Conservation (phyloP, 2,888 invertebrate species). For the Lepidochrysops patricia region DNA sequence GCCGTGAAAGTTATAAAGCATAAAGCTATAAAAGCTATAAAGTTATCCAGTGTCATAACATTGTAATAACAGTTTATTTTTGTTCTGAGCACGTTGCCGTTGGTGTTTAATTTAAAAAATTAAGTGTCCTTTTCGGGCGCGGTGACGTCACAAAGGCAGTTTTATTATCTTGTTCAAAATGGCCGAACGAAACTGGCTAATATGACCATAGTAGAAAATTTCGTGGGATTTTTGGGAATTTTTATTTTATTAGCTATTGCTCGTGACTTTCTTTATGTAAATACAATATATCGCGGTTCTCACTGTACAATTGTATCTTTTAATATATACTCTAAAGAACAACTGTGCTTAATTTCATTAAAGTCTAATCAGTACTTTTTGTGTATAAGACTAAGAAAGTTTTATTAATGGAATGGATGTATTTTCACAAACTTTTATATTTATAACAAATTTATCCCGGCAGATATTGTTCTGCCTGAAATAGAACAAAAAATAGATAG, state of each 20-base stretch:
- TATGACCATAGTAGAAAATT: neutral
- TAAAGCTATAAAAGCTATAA: neutral
- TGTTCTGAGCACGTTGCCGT: neutral
- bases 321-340: too few relatives aligned
- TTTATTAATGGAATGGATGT: too few relatives aligned
- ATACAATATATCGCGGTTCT: too few relatives aligned
- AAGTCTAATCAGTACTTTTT: too few relatives aligned
- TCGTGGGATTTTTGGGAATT: neutral
- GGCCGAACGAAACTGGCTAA: neutral
- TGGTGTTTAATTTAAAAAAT: slow-evolving; percentile 1
- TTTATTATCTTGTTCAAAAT: slow-evolving; percentile 9
- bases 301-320: too few relatives aligned
- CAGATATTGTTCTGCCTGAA: too few relatives aligned
- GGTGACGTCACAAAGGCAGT: slow-evolving; percentile 2
- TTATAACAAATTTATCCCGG: too few relatives aligned
- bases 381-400: too few relatives aligned
- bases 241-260: neutral
- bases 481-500: too few relatives aligned
- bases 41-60: neutral
- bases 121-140: slow-evolving; percentile 1
- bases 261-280: neutral
- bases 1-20: too few relatives aligned
- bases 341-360: too few relatives aligned
- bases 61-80: neutral
- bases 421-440: too few relatives aligned